phyloP scores from a whole-genome alignment of 1,140 invertebrate species.

The Pachyrhynchus sulphureomaculatus region DNA sequence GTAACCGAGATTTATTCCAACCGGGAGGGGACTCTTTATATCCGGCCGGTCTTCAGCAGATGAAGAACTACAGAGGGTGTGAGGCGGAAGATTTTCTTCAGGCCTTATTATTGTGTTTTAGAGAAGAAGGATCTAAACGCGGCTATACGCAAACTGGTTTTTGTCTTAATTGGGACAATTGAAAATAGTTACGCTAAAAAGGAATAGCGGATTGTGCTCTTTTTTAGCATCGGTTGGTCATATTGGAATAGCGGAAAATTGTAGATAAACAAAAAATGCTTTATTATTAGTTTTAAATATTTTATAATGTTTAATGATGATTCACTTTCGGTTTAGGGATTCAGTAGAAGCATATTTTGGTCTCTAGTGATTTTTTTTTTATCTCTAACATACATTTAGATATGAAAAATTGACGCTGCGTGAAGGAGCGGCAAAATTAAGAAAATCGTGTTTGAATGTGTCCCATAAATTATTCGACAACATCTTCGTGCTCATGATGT shows the following conservation, averaged over 20 bases:
- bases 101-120: conserved; percentile 35
- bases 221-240: neutral
- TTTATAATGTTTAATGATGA: too few relatives aligned
- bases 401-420: too few relatives aligned
- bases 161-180: conserved; percentile 28
- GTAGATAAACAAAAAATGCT: too few relatives aligned
- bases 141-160: conserved; percentile 22
- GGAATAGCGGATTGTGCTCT: neutral
- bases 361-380: too few relatives aligned
- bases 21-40: conserved; percentile 12
- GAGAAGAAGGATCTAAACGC: conserved; percentile 27
- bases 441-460: too few relatives aligned
- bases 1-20: conserved; percentile 23
- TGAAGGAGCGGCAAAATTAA: too few relatives aligned
- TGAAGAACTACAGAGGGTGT: conserved; percentile 37
- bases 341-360: too few relatives aligned
- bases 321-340: too few relatives aligned
- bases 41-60: conserved; percentile 21
- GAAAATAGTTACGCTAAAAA: conserved; percentile 18
- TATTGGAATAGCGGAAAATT: neutral
- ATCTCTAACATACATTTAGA: too few relatives aligned
- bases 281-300: too few relatives aligned
- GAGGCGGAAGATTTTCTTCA: conserved; percentile 36
- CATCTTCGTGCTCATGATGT: too few relatives aligned
- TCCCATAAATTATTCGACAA: too few relatives aligned